A percentile compares a stretch with the other conserved stretches of the same genome.
These are phyloP conservation scores for Hypsopygia costalis DNA, from an alignment of 2,888 invertebrate genomes.

Conservation along the genomic window DNA sequence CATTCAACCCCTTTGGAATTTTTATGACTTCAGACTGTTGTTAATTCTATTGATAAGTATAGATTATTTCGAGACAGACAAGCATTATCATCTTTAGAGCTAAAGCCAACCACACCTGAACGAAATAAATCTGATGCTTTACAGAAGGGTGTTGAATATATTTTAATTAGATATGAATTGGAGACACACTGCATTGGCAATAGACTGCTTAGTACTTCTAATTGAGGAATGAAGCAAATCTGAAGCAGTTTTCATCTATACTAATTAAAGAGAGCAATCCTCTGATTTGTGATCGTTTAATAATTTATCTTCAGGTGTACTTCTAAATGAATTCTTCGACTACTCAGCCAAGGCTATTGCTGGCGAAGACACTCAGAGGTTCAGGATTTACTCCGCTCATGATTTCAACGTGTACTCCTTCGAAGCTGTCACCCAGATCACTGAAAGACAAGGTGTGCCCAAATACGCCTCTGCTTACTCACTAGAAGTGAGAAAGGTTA, in stretches of 20 bases:
- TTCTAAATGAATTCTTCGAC: slow-evolving; percentile 29
- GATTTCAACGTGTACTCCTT: slow-evolving; percentile 32
- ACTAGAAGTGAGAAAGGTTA: slow-evolving; percentile 33
- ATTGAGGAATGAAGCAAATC: neutral
- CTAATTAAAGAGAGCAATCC: no score
- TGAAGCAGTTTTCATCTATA: no score
- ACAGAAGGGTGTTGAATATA: no score
- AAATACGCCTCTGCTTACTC: slow-evolving; percentile 25
- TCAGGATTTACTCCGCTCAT: slow-evolving; percentile 34
- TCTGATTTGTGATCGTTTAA: no score
- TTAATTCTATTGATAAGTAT: no score
- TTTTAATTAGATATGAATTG: neutral
- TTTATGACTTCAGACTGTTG: no score
- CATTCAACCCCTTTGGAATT: no score
- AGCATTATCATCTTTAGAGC: neutral
- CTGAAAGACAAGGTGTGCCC: slow-evolving; percentile 24
- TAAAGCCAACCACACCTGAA: neutral
- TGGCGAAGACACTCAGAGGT: slow-evolving; percentile 21
- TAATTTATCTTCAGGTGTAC: slow-evolving; percentile 21
- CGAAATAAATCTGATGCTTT: no score
- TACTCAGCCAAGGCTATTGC: slow-evolving; percentile 21
- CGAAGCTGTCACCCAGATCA: slow-evolving; percentile 18
- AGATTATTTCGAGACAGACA: neutral
- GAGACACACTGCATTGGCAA: neutral
- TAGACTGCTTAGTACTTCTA: neutral